A percentile compares a stretch with the other conserved stretches of the same genome.
Evolutionary conservation across 1,140 invertebrate genomes (phyloP).

Genomic region (Acyrthosiphon pisum): DNA sequence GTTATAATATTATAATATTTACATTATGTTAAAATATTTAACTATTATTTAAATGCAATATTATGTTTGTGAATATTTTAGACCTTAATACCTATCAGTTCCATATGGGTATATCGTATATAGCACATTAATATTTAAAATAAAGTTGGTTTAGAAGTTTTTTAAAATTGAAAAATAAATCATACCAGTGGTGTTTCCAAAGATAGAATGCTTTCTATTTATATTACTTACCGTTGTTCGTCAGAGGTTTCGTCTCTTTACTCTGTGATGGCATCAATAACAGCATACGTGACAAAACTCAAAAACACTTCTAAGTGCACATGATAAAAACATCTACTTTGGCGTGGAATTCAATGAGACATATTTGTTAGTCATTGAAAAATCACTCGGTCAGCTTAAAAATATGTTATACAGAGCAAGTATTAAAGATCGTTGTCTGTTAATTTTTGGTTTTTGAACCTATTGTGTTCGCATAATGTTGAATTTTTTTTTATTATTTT

Average conservation of each 20-base stretch:
- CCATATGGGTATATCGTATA: neutral
- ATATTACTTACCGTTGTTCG: neutral
- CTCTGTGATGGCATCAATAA: neutral
- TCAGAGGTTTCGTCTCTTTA: neutral
- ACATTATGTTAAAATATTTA: neutral
- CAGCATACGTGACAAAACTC: conserved; percentile 17
- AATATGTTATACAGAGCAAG: neutral
- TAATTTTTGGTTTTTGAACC: neutral
- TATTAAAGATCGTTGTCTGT: neutral
- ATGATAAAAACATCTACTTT: neutral
- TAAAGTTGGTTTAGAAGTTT: neutral
- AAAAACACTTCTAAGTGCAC: neutral
- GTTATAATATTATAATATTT: neutral
- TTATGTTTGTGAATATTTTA: neutral
- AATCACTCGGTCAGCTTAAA: neutral
- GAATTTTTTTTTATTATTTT: neutral
- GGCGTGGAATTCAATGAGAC: neutral
- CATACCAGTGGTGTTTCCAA: neutral
- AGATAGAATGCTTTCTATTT: neutral
- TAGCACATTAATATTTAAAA: neutral
- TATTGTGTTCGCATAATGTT: neutral
- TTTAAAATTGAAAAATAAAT: neutral
- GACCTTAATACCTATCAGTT: neutral
- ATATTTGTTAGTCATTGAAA: neutral
- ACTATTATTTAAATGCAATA: neutral